Conservation (phyloP, 1,140 invertebrate species). For the Diachasma alloeum region DNA sequence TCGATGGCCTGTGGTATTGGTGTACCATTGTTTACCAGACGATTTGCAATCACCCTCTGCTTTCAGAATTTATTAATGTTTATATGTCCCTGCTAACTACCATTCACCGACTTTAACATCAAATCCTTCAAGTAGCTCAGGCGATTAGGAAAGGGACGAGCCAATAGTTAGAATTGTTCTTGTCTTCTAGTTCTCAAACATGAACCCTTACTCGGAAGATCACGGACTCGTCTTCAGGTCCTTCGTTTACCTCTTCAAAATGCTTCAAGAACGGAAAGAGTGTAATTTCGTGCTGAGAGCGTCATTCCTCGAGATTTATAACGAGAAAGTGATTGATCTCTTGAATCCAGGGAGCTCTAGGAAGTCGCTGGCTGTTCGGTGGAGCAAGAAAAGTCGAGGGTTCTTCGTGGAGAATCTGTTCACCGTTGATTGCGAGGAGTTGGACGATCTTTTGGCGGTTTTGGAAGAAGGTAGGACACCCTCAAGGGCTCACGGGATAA, state of each 20-base stretch:
- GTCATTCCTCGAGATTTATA: slow-evolving; percentile 95
- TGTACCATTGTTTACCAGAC: no score
- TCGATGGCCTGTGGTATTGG: no score
- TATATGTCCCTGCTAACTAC: no score
- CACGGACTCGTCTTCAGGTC: slow-evolving; percentile 89
- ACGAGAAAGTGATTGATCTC: slow-evolving; percentile 95
- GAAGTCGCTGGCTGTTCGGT: slow-evolving; percentile 86
- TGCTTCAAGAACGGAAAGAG: slow-evolving; percentile 78
- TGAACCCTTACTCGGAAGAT: slow-evolving; percentile 72
- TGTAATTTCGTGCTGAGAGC: slow-evolving; percentile 89
- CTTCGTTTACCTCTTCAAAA: slow-evolving; percentile 89
- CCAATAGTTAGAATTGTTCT: background rate
- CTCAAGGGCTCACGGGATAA: no score
- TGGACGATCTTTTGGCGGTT: slow-evolving; percentile 93
- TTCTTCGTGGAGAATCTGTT: slow-evolving; percentile 97
- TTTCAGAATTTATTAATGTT: no score
- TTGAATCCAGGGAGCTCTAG: slow-evolving; percentile 85
- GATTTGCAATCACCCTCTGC: no score
- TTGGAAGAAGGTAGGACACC: slow-evolving; percentile 85
- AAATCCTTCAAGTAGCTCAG: no score
- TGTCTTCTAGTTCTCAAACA: slow-evolving; percentile 70
- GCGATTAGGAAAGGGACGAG: no score
- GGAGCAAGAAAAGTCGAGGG: slow-evolving; percentile 90
- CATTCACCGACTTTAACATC: no score
- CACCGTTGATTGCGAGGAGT: slow-evolving; percentile 90